Evolutionary conservation across 2,888 invertebrate genomes (phyloP), one percentile per base, ranked within the genome.

Genomic region (Gibbula magus): DNA sequence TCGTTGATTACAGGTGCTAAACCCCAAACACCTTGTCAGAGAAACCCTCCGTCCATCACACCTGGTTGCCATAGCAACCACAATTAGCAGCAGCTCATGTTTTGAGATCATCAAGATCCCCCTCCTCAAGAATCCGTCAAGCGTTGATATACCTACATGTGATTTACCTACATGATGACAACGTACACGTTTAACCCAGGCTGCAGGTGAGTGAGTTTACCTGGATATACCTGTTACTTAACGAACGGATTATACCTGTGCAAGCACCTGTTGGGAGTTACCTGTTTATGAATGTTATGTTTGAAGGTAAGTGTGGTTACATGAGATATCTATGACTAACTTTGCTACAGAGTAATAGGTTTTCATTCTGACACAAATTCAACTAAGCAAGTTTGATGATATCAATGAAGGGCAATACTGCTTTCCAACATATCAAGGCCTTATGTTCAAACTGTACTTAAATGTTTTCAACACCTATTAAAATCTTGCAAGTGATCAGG

Each of bases 151-250:
- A 61, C 20, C 54, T 0, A 20, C 61, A 61, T 29, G 45, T 61
- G 61, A 25, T 29, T 8, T 29, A 61, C 29, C 29, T 61, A 29
- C 61, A 61, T 29, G 51, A 79, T 79, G 74, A 56, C 82, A 29
- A 76, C 82, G 16, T 67, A 79, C 70, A 81, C 78, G n/a, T 79
- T 77, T 52, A 85, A 85, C 75, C 85, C 85, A 70, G 83, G 81
- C 54, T 85, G 85, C 81, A 82, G 83, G 85, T 85, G 80, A 77
- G 82, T 53, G 25, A 52, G n/a, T 22, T 77, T 56, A 52, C 32
- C 10, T 20, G 16, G 77, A 13, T 53, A 39, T 39, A 25, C 51
- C 45, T 39, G n/a, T 73, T 5, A 20, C 7, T 73, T 39, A 39
- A n/a, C 51, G 54, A 54, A 53, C 51, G n/a, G n/a, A n/a, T n/a